Base-by-base conservation (phyloP, 2,888 invertebrate species). In the Physocephala rufipes region DNA sequence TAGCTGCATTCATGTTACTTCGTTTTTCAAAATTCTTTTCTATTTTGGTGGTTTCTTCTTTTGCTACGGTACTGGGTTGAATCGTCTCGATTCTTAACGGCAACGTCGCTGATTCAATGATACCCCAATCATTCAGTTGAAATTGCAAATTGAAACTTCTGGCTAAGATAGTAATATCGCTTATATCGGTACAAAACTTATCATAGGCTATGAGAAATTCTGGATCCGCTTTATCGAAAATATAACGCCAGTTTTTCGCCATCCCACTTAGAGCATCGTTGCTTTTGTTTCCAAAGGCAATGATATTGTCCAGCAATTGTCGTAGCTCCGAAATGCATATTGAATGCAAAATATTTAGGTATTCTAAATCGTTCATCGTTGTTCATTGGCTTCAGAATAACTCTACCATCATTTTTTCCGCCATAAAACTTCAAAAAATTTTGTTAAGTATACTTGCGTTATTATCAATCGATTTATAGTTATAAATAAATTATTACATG, bases 61-160 rank as follows among this genome's bases (percentile, higher is more conserved):
- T 36, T 36, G 36, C 5, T 36, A 36, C 36, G 9, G 36, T 36
- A 36, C 9, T 36, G 36, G 36, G 9, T 9, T 36, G 36, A 36
- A 36, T n/a, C n/a, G n/a, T n/a, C n/a, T n/a, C n/a, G n/a, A n/a
- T n/a, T n/a, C n/a, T n/a, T n/a, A n/a, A n/a, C n/a, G n/a, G n/a
- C n/a, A n/a, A 15, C 16, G 24, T 19, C 43, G 12, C 24, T 51
- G 58, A 28, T 3, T 69, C 67, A 12, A 69, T 69, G 16, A 26
- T 47, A 12, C 28, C 58, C 19, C 67, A 36, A 19, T 71, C 68
- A 55, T 72, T 45, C 3, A 77, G 45, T 26, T 67, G 69, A 15
- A 77, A 19, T 43, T 75, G 69, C 24, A 77, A 28, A 71, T 76
- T 77, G 19, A 75, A 75, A 69, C 75, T 76, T 21, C 76, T 72